Conservation (phyloP, 2,888 invertebrate genomes). For the Oscheius myriophilus region DNA sequence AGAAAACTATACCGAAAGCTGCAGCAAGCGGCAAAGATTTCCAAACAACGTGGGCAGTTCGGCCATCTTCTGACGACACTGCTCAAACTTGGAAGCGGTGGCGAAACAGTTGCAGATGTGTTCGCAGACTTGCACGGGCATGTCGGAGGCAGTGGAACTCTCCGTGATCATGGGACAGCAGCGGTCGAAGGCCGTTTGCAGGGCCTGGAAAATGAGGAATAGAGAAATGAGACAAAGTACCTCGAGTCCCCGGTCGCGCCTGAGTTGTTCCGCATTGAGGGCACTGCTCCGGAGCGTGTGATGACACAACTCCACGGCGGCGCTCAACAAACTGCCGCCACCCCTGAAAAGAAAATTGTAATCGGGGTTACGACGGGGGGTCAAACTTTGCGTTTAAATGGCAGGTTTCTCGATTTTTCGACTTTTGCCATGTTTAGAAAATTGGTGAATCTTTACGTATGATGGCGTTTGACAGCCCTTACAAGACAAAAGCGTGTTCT, state of each 20-base stretch:
- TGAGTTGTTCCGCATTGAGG: constrained; percentile 94
- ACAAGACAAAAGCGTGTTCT: too few relatives aligned
- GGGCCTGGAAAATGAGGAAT: constrained; percentile 71
- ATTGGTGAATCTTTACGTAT: too few relatives aligned
- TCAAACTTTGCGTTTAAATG: too few relatives aligned
- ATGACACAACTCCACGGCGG: constrained; percentile 92
- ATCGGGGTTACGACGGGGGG: too few relatives aligned
- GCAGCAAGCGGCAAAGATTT: constrained; percentile 86
- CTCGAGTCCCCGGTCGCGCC: constrained; percentile 91
- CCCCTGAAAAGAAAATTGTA: constrained; percentile 47
- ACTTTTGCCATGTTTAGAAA: too few relatives aligned
- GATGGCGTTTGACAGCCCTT: constrained; percentile 1
- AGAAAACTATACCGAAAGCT: constrained; percentile 80
- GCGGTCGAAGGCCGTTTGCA: constrained; percentile 89
- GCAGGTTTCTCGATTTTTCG: too few relatives aligned
- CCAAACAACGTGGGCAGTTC: constrained; percentile 86
- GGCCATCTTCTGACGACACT: constrained; percentile 86
- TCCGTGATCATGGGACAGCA: constrained; percentile 89
- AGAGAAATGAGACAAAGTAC: constrained; percentile 71
- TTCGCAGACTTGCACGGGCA: constrained; percentile 82
- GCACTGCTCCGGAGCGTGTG: constrained; percentile 95
- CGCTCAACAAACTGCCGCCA: constrained; percentile 81
- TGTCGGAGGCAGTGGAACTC: constrained; percentile 82
- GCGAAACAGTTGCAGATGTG: constrained; percentile 91
- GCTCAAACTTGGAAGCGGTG: constrained; percentile 92